phyloP scores from a whole-genome alignment of 2,888 invertebrate genomes.

The Lucinisca nassula region DNA sequence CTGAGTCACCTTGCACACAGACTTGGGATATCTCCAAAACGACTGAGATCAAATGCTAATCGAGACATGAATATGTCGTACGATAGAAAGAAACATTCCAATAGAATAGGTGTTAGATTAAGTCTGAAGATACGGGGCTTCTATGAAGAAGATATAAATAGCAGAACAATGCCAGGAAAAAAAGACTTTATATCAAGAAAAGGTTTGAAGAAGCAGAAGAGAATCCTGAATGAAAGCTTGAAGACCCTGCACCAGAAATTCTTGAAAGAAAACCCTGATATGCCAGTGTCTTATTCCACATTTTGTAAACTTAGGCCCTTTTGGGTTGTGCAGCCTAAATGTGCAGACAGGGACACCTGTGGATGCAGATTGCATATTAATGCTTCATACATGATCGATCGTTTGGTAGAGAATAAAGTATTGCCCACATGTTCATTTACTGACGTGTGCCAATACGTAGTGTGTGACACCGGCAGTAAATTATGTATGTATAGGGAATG shows the following conservation, averaged over 20 bases:
- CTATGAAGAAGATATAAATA: not conserved
- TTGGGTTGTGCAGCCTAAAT: slow-evolving; percentile 22
- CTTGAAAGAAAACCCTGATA: not conserved
- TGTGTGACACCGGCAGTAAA: slow-evolving; percentile 7
- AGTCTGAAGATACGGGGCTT: not conserved
- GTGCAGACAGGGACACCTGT: slow-evolving; percentile 26
- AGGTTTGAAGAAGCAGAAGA: not conserved
- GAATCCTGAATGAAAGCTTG: not conserved
- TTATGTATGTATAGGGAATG: slow-evolving; percentile 31
- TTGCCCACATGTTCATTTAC: not conserved
- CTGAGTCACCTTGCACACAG: not conserved
- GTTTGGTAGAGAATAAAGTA: not conserved
- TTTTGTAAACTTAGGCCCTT: slow-evolving; percentile 23
- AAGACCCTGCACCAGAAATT: slow-evolving; percentile 2
- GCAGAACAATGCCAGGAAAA: not conserved
- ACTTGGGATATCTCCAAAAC: not conserved
- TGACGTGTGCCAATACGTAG: slow-evolving; percentile 9
- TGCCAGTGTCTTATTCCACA: not conserved
- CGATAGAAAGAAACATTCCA: not conserved
- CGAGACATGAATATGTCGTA: not conserved
- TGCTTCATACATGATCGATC: slow-evolving; percentile 7
- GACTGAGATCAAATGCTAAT: not conserved
- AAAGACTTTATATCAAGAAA: not conserved
- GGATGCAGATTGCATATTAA: slow-evolving; percentile 27
- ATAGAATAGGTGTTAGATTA: not conserved